Evolutionary conservation across 2,797 vertebrate species (phyloP), one percentile per base, ranked within the genome.

Genomic region (Sebastes iracundus): DNA sequence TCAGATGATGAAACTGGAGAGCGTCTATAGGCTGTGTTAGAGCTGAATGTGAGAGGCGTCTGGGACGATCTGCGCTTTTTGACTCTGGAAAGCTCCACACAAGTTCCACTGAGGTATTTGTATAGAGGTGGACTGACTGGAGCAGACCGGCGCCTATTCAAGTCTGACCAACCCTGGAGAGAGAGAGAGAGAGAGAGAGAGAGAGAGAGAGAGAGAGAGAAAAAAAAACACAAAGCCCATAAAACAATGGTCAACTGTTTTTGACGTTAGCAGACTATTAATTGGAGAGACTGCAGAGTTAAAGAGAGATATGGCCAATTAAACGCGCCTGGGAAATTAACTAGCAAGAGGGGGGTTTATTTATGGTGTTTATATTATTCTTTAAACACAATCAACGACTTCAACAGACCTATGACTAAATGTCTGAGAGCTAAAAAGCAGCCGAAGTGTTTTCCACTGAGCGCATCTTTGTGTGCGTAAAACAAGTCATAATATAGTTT

Each of bases 231-330:
- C 87, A 91, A 93, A 93, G 90, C 90, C 88, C 59, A 87, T 90
- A 93, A 95, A 95, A 94, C 92, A 95, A 95, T 93, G 93, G 90
- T 84, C 92, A 93, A 94, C 90, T 93, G 94, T 93, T 94, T 93
- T 90, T 94, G 91, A 94, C 92, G 93, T 94, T 93, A 92, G 90
- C 89, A 91, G 93, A 94, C 93, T 93, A 90, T 96, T 95, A 95
- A 95, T 95, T 94, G 93, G 93, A 91, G 86, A 85, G 89, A 90
- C 90, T 90, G 91, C 84, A 38, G 28, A 82, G 63, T 87, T 88
- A 85, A 87, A 93, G 73, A 92, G 93, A 92, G 93, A 95, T 90
- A 90, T 80, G 87, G 90, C 77, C 92, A 93, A 94, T 93, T 94
- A 94, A 92, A 92, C 63, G 81, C 82, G 81, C 78, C 78, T 53